Conservation (phyloP, 2,113 vertebrate species). For the Micromys minutus region DNA sequence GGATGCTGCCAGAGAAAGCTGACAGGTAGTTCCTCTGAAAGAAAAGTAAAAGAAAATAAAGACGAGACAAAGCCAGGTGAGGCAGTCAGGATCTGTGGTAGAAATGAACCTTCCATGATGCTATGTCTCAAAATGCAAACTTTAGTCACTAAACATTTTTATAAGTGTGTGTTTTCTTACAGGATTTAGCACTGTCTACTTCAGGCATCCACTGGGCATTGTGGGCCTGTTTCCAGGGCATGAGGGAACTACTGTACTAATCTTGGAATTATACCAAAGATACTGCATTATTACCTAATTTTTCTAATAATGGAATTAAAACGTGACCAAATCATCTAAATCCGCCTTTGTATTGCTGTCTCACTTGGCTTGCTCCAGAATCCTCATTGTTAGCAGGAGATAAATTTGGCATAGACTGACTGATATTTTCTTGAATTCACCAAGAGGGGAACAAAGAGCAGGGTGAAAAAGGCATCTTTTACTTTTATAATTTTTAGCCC, state of each 20-base stretch:
- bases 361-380: not conserved
- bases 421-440: conserved; percentile 63
- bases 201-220: not conserved
- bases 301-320: conserved; percentile 55
- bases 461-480: conserved; percentile 47
- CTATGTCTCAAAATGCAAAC: not conserved
- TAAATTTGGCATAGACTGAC: conserved; percentile 51
- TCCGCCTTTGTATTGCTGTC: conserved; percentile 36
- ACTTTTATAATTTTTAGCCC: conserved; percentile 78
- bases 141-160: not conserved
- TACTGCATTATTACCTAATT: not conserved
- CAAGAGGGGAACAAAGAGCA: not conserved
- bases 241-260: not conserved
- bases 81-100: not conserved
- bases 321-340: not conserved
- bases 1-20: not conserved
- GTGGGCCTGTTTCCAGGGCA: not conserved
- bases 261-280: not conserved
- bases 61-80: not conserved
- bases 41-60: not conserved
- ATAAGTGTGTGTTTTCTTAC: not conserved
- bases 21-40: not conserved
- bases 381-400: conserved; percentile 55
- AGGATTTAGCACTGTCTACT: not conserved
- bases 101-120: not conserved